These are phyloP conservation scores for Euglossa dilemma DNA, from an alignment of 1,140 invertebrate species.

Conservation along the genomic window DNA sequence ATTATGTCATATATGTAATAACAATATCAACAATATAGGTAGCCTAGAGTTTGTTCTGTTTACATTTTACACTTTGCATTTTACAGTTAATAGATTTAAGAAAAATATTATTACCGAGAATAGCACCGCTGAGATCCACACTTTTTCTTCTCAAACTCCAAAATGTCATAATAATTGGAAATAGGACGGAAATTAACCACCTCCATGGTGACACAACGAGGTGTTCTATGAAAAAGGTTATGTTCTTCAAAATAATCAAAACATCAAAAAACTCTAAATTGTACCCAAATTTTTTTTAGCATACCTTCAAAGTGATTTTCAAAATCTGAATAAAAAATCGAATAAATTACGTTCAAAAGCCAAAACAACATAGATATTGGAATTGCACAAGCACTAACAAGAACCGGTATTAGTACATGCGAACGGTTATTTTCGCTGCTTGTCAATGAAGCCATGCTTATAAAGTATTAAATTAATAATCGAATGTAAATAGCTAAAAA, in stretches of 20 bases:
- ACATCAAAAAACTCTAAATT: background rate
- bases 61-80: slow-evolving; percentile 1
- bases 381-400: slow-evolving; percentile 86
- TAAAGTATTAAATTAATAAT: background rate
- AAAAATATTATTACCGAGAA: slow-evolving; percentile 83
- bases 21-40: background rate
- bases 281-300: background rate
- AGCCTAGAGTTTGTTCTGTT: slow-evolving; percentile 19
- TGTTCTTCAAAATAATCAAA: background rate
- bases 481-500: too few species aligned
- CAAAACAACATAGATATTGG: slow-evolving; percentile 89
- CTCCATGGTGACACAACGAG: slow-evolving; percentile 87
- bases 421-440: slow-evolving; percentile 42
- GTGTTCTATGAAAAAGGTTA: slow-evolving; percentile 81
- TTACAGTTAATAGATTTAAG: slow-evolving; percentile 23
- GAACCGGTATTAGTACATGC: slow-evolving; percentile 83
- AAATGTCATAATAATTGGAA: slow-evolving; percentile 86
- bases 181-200: slow-evolving; percentile 87
- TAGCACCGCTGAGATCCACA: slow-evolving; percentile 87
- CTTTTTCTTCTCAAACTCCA: slow-evolving; percentile 88
- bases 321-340: slow-evolving; percentile 82
- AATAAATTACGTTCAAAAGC: slow-evolving; percentile 87
- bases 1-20: background rate
- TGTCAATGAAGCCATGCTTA: slow-evolving; percentile 26
- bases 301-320: slow-evolving; percentile 83